Evolutionary conservation across 2,797 vertebrate genomes (phyloP), one percentile per base, ranked within the genome.

Genomic region (Myiotriccus ornatus): DNA sequence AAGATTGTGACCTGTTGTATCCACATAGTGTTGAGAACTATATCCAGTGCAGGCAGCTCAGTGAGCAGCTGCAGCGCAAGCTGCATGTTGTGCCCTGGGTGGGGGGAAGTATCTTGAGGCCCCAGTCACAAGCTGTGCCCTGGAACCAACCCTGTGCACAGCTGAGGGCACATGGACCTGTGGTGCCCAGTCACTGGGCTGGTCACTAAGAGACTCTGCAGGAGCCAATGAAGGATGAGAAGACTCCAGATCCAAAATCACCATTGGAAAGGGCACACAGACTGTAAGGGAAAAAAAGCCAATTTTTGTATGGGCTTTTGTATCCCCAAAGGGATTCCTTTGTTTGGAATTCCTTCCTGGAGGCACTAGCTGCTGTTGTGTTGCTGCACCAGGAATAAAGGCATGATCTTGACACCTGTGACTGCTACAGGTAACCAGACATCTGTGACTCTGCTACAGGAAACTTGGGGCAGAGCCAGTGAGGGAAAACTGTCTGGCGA

Each of bases 101-200:
- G 12, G 5, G 22, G 14, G 18, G 24, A 57, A 64, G 35, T 46
- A 27, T 12, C 53, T 52, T 34, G 39, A 56, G 32, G 8, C 10
- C 15, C 13, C 44, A 73, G 16, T 14, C 43, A 28, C 1, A 2
- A 39, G 14, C 37, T 0, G 0, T 65, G 50, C n/a, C 37, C 50
- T 57, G 44, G 9, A 28, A 12, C 23, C 2, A 14, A 25, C 34
- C 20, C 39, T 52, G 57, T 52, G 39, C 60, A 46, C n/a, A 57
- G 37, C 52, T 25, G 28, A 87, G 8, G 23, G 9, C 13, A 52
- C 0, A 0, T 46, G 30, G 18, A 52, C 30, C 50, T 44, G 21
- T 10, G 16, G 34, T 9, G 4, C 14, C n/a, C 17, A 24, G 14
- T 73, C n/a, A n/a, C n/a, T n/a, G n/a, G 24, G 5, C 28, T 6